Evolutionary conservation across 2,888 invertebrate genomes (phyloP), one percentile per base, ranked within the genome.

Genomic region (Watsonalla cultraria): DNA sequence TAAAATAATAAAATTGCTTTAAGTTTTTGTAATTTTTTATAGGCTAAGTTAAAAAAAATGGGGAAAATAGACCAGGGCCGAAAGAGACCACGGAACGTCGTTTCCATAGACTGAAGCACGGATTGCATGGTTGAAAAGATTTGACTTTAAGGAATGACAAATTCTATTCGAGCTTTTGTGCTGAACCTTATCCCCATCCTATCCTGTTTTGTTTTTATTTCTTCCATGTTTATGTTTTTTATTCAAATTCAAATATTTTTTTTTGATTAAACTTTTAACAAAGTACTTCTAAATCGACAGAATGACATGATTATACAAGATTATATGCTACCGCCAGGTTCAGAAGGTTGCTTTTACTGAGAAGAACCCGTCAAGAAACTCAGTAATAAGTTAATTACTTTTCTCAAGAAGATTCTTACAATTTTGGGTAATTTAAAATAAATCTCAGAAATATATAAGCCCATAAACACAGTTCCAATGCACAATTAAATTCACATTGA

Each of bases 21-120:
- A 82, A 80, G 78, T 78, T 81, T 51, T 74, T 70, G 74, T 76
- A 62, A 76, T n/a, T n/a, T 67, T 75, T 84, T 87, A 78, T 88
- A 88, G 86, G 88, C 84, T 76, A 74, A 72, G 80, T 74, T 76
- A 61, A 72, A 70, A 75, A 69, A 68, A 64, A 68, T 68, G 69
- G 78, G 76, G 86, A 88, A 87, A 87, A 86, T 85, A 74, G 72
- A 90, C 89, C 90, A 90, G 90, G 90, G 90, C 89, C 89, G 90
- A 90, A 90, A 90, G 90, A 90, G 88, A 89, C 83, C 81, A 64
- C 68, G 68, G 66, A 51, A 57, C 73, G 83, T 73, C 76, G 74
- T 71, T 71, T 78, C 78, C 82, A 78, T 70, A 64, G 62, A 74
- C 80, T 80, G 74, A 64, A 64, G 80, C 84, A 85, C 83, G 74